These are phyloP conservation scores for Actinemys pallida DNA, from an alignment of 2,113 vertebrate species.

Conservation along the genomic window DNA sequence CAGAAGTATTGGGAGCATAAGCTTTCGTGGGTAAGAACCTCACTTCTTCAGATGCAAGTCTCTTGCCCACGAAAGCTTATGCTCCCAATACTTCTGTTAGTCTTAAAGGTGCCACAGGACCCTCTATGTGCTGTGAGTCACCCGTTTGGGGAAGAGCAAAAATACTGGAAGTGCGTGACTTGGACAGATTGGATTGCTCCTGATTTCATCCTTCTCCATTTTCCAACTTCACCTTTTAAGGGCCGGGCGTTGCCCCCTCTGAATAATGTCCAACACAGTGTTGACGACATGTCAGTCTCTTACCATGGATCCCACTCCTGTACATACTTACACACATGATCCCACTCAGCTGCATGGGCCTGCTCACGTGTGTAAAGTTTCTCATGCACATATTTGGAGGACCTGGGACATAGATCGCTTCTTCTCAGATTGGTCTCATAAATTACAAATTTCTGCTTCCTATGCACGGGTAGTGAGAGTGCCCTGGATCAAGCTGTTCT, in stretches of 20 bases:
- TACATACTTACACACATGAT: not conserved
- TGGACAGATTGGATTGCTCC: not conserved
- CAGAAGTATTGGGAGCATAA: too few relatives aligned
- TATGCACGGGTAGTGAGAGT: not conserved
- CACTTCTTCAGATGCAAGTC: too few relatives aligned
- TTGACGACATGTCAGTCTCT: not conserved
- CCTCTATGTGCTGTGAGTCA: not conserved
- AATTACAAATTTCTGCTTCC: not conserved
- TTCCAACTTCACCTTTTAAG: not conserved
- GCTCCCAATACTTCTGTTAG: too few relatives aligned
- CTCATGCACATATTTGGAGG: not conserved
- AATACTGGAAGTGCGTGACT: not conserved
- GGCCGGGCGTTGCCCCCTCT: not conserved
- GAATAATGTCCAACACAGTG: not conserved
- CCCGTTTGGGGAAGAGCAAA: not conserved
- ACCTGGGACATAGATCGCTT: not conserved
- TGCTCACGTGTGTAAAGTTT: not conserved
- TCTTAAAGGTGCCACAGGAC: too few relatives aligned
- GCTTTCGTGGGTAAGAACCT: too few relatives aligned
- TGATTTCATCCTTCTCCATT: not conserved
- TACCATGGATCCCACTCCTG: not conserved
- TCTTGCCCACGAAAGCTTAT: too few relatives aligned
- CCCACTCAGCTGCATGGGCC: not conserved
- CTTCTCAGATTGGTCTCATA: not conserved
- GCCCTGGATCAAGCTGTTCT: rapidly evolving